Evolutionary conservation across 2,888 invertebrate species (phyloP).

Genomic region (Stomorhina lunata): DNA sequence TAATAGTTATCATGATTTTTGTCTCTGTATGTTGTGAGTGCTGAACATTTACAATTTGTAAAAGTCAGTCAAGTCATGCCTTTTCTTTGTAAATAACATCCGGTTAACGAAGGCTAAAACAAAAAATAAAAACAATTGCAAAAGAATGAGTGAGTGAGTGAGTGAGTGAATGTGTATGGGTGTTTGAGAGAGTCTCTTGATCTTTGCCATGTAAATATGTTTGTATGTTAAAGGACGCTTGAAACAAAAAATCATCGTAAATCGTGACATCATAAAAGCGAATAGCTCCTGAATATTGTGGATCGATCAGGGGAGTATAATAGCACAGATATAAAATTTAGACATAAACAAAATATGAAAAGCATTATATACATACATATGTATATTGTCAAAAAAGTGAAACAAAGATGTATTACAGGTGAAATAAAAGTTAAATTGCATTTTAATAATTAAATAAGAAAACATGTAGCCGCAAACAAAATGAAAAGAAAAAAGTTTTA

Average conservation of each 20-base stretch:
- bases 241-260: neutral
- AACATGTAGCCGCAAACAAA: constrained; percentile 47
- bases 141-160: neutral
- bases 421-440: constrained; percentile 63
- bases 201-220: neutral
- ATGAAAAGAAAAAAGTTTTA: constrained; percentile 48
- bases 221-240: neutral
- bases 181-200: neutral
- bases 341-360: neutral
- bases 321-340: constrained; percentile 42
- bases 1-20: no score
- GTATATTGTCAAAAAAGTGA: neutral
- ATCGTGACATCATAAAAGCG: neutral
- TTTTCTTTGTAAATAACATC: constrained; percentile 35
- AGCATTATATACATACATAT: neutral
- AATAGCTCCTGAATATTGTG: neutral
- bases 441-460: constrained; percentile 66
- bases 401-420: constrained; percentile 12
- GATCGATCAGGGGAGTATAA: neutral
- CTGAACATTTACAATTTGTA: neutral
- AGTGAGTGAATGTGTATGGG: neutral
- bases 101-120: constrained; percentile 16
- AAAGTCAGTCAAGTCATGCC: constrained; percentile 31
- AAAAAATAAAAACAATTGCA: constrained; percentile 19
- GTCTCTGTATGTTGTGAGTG: neutral